A percentile compares a stretch with the other conserved stretches of the same genome.
phyloP scores from a whole-genome alignment of 2,113 vertebrate species.

The Myrmecobius fasciatus region DNA sequence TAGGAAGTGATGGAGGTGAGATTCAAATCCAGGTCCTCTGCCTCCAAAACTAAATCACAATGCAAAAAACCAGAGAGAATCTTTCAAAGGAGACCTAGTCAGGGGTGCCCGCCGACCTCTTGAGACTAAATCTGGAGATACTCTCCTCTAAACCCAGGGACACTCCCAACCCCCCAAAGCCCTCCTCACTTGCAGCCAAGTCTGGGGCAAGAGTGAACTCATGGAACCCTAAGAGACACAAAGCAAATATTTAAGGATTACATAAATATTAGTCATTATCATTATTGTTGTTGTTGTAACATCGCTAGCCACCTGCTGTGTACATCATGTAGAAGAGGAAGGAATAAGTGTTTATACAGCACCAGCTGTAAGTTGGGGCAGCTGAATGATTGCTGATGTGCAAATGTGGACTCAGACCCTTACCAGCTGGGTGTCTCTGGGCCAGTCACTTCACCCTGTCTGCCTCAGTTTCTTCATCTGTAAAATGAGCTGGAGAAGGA shows the following conservation, averaged over 20 bases:
- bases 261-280: background rate
- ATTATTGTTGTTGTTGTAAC: background rate
- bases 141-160: background rate
- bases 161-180: background rate
- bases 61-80: background rate
- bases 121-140: background rate
- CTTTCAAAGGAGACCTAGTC: background rate
- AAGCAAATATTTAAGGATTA: background rate
- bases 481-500: background rate
- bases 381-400: background rate
- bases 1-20: background rate
- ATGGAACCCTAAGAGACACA: background rate
- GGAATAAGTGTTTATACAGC: background rate
- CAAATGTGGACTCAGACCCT: background rate
- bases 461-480: background rate
- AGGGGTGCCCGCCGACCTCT: background rate
- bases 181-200: background rate
- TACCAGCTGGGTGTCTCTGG: background rate
- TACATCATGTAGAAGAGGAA: background rate
- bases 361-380: background rate
- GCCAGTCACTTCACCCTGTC: background rate
- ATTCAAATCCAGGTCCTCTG: background rate
- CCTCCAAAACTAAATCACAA: background rate
- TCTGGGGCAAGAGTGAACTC: background rate
- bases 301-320: background rate